phyloP scores from a whole-genome alignment of 2,888 invertebrate genomes.

The Embidobia sp. region DNA sequence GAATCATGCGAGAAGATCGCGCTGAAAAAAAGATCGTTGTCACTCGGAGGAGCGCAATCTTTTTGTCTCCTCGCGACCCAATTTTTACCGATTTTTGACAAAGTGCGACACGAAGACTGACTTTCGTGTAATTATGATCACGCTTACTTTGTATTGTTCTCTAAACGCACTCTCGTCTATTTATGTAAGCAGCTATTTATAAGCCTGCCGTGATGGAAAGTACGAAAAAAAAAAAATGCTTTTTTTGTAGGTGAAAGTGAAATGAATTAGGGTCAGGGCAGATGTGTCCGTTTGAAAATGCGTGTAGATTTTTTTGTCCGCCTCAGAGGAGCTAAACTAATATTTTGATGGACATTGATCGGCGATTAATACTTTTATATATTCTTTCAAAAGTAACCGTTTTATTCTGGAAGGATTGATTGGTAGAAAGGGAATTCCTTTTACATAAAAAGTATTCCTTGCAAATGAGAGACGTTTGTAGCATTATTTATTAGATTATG shows the following conservation, averaged over 20 bases:
- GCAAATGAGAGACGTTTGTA: too few species aligned
- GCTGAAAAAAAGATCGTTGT: slow-evolving; percentile 6
- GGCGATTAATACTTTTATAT: too few species aligned
- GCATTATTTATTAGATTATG: too few species aligned
- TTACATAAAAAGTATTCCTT: too few species aligned
- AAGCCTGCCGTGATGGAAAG: slow-evolving; percentile 44
- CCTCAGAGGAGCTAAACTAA: too few species aligned
- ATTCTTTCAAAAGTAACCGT: too few species aligned
- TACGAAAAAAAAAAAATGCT: slow-evolving; percentile 41
- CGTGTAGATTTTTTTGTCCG: too few species aligned
- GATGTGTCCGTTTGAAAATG: slow-evolving; percentile 7
- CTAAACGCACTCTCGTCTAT: slow-evolving; percentile 15
- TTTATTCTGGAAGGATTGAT: too few species aligned
- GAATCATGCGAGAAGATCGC: slow-evolving; percentile 35
- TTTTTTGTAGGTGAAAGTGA: slow-evolving; percentile 35
- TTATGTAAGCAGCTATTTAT: slow-evolving; percentile 25
- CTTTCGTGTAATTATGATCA: neutral
- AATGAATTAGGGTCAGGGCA: slow-evolving; percentile 28
- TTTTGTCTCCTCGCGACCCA: slow-evolving; percentile 14
- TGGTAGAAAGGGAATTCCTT: too few species aligned
- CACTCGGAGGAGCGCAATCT: neutral
- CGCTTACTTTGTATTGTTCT: slow-evolving; percentile 23
- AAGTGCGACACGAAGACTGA: slow-evolving; percentile 2
- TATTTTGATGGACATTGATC: neutral
- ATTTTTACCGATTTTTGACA: slow-evolving; percentile 16